Percentiles rank a stretch among this genome's conserved stretches.
phyloP scores from a whole-genome alignment of 2,888 invertebrate genomes.

The Tipula vernalis region DNA sequence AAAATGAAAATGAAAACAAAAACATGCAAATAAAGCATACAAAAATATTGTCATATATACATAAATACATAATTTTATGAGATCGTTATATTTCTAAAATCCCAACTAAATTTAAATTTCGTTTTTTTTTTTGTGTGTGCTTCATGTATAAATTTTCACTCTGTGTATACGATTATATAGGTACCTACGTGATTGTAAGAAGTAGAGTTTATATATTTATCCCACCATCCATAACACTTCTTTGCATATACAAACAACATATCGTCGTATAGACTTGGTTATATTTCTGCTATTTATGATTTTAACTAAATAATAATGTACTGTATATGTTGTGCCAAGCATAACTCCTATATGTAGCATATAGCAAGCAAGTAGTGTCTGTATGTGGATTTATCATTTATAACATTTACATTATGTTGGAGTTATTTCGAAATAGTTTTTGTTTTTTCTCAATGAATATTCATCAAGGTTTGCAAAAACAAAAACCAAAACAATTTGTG shows the following conservation, averaged over 20 bases:
- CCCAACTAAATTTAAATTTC: background rate
- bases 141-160: background rate
- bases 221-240: background rate
- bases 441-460: background rate
- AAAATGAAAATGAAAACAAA: background rate
- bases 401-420: background rate
- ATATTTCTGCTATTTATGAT: background rate
- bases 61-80: background rate
- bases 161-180: background rate
- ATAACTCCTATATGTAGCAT: background rate
- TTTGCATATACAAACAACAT: background rate
- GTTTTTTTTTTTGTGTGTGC: background rate
- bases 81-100: background rate
- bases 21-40: background rate
- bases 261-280: background rate
- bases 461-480: background rate
- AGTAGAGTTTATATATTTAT: background rate
- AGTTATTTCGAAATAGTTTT: background rate
- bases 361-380: background rate
- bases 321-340: background rate
- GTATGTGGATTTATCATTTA: background rate
- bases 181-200: background rate
- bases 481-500: background rate
- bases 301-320: background rate
- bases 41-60: background rate